Evolutionary conservation across 2,888 invertebrate genomes (phyloP).

Genomic region (Digitonthophagus gazella): DNA sequence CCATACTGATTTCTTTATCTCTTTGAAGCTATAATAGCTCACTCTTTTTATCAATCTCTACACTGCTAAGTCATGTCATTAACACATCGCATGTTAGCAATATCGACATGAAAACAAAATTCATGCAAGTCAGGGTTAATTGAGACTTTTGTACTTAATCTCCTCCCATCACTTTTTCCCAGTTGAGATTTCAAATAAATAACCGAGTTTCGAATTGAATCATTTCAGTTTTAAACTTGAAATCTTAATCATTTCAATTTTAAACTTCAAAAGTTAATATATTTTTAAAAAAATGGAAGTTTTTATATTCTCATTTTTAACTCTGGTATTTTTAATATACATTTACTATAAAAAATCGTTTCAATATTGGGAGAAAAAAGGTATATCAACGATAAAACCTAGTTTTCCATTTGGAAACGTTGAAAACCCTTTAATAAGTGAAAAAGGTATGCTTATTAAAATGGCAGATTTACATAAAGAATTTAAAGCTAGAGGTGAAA

Average conservation of each 20-base stretch:
- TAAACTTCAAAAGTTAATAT: neutral
- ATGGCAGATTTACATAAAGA: slow-evolving; percentile 17
- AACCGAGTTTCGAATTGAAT: neutral
- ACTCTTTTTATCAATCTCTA: too few relatives aligned
- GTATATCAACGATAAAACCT: slow-evolving; percentile 16
- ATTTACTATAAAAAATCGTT: slow-evolving; percentile 21
- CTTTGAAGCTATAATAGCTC: too few relatives aligned
- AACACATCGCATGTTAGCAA: neutral
- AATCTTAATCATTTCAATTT: neutral
- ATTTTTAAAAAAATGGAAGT: neutral
- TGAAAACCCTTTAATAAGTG: slow-evolving; percentile 14
- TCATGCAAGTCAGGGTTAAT: neutral
- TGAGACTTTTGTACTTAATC: neutral
- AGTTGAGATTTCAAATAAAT: neutral
- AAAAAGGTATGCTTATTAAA: neutral
- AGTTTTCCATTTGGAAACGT: slow-evolving; percentile 22
- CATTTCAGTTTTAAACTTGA: neutral
- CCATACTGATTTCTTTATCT: too few relatives aligned
- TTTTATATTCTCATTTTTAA: neutral
- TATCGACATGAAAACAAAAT: neutral
- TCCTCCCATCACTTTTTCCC: neutral
- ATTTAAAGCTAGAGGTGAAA: slow-evolving; percentile 4
- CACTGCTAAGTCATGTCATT: neutral
- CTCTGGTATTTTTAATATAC: neutral
- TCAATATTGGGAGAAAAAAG: slow-evolving; percentile 23